Evolutionary conservation across 2,113 vertebrate genomes (phyloP), one percentile per base, ranked within the genome.

Genomic region (Lampris megalopsis): DNA sequence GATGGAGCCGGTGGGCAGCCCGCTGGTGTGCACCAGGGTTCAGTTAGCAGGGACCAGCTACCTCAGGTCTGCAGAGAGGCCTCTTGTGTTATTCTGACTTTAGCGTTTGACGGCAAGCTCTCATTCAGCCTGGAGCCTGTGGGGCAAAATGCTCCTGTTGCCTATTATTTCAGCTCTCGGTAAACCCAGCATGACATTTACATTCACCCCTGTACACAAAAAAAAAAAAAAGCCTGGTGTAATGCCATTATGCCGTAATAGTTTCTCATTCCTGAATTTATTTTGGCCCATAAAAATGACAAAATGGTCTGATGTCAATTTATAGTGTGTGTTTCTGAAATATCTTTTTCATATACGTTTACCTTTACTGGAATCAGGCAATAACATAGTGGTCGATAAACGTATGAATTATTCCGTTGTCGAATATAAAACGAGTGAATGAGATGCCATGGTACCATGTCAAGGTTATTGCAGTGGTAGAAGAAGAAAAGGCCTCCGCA

Each of bases 401-500:
- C n/a, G 35, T 36, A 37, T 7, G 24, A 3, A 52, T 9, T 6
- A 1, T 58, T 35, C 24, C 8, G 35, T 2, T 8, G 11, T 3
- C 38, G 3, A 61, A 41, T 61, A 41, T 41, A 49, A 54, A 11
- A 72, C 10, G 63, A 73, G 64, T 9, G 47, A 54, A 41, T 40
- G 35, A 69, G 66, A 71, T 72, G 63, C 59, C 40, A 2, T 43
- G 42, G 8, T 43, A 45, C 40, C 35, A 69, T 75, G 77, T 85
- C 82, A 79, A 35, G 80, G 36, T 81, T 48, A 59, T 59, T 87
- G 78, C 52, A 36, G 57, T 84, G 85, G 80, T 87, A 86, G 88
- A 91, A 73, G 59, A 56, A 53, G 80, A 85, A 86, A 87, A 88
- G 82, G 83, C 56, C 88, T 89, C 84, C 80, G 75, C 70, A 85